Conservation (phyloP, 2,797 vertebrate genomes). For the Sphaeramia orbicularis region DNA sequence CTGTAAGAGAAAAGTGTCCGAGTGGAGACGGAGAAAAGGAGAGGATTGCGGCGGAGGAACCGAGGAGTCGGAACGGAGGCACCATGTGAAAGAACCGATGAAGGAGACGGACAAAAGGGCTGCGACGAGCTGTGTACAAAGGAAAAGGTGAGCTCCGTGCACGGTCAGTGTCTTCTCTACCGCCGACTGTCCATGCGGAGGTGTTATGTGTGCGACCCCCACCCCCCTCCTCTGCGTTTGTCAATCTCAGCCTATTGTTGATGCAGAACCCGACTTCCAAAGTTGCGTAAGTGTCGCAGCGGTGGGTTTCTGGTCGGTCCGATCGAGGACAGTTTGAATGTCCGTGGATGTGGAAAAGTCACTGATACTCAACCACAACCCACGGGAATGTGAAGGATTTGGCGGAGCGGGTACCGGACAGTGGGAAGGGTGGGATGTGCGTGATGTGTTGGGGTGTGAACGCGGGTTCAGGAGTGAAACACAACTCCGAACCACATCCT, state of each 20-base stretch:
- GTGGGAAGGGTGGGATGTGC: constrained; percentile 28
- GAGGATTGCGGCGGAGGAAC: background rate
- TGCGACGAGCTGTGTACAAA: constrained; percentile 77
- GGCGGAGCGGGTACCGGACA: constrained; percentile 27
- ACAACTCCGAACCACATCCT: constrained; percentile 82
- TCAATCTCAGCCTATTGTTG: constrained; percentile 38
- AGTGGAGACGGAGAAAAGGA: constrained; percentile 20
- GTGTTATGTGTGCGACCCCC: no score
- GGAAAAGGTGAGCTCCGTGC: constrained; percentile 81
- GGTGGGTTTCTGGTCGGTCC: constrained; percentile 2
- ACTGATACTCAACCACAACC: background rate
- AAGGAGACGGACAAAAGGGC: constrained; percentile 79
- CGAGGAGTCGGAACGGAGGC: constrained; percentile 51
- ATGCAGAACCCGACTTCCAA: constrained; percentile 54
- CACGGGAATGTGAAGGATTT: constrained; percentile 48
- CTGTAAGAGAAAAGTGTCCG: constrained; percentile 41
- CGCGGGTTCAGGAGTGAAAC: constrained; percentile 73
- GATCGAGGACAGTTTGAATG: no score
- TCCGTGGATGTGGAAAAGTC: constrained; percentile 14
- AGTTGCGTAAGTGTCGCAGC: constrained; percentile 70
- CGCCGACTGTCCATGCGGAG: no score
- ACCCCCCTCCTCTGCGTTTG: background rate
- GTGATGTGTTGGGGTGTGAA: constrained; percentile 68
- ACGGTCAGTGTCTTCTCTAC: background rate
- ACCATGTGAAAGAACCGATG: constrained; percentile 85